Evolutionary conservation across 2,113 vertebrate genomes (phyloP).

Genomic region (Rhinichthys klamathensis): DNA sequence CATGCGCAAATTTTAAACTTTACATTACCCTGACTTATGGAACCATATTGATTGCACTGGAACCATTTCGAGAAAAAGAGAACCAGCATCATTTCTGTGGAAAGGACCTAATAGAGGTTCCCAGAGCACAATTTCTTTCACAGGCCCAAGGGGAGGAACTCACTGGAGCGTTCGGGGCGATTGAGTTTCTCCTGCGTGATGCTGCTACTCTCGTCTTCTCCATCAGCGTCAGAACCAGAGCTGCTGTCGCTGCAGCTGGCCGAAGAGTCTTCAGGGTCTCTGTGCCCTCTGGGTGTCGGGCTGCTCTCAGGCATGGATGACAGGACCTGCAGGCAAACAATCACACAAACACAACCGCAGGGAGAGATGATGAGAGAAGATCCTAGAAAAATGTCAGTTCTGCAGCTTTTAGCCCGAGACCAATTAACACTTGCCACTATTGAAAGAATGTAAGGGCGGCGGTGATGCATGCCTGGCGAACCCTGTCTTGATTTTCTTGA

Average conservation of each 20-base stretch:
- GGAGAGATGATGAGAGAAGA: constrained; percentile 35
- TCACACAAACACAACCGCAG: constrained; percentile 48
- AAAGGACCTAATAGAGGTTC: constrained; percentile 15
- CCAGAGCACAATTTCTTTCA: constrained; percentile 39
- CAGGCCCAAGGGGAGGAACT: constrained; percentile 46
- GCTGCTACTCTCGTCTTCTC: constrained; percentile 76
- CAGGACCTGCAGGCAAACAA: constrained; percentile 77
- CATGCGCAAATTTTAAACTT: neutral
- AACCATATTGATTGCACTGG: neutral
- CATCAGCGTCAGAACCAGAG: constrained; percentile 80
- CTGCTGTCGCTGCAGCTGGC: constrained; percentile 83
- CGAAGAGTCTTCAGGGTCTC: constrained; percentile 71
- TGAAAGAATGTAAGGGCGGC: constrained; percentile 60
- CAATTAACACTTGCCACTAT: constrained; percentile 71
- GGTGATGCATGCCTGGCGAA: constrained; percentile 25
- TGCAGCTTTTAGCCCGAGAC: constrained; percentile 60
- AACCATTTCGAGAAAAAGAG: neutral
- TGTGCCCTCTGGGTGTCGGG: constrained; percentile 79
- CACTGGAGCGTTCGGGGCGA: constrained; percentile 87
- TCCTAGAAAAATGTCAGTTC: constrained; percentile 30
- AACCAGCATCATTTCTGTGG: neutral
- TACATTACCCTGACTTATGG: neutral
- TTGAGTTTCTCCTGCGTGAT: constrained; percentile 80
- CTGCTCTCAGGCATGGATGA: constrained; percentile 91
- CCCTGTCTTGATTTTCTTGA: neutral